A percentile compares a stretch with the other conserved stretches of the same genome.
These are phyloP conservation scores for Tyria jacobaeae DNA, from an alignment of 2,888 invertebrate species.

Conservation along the genomic window DNA sequence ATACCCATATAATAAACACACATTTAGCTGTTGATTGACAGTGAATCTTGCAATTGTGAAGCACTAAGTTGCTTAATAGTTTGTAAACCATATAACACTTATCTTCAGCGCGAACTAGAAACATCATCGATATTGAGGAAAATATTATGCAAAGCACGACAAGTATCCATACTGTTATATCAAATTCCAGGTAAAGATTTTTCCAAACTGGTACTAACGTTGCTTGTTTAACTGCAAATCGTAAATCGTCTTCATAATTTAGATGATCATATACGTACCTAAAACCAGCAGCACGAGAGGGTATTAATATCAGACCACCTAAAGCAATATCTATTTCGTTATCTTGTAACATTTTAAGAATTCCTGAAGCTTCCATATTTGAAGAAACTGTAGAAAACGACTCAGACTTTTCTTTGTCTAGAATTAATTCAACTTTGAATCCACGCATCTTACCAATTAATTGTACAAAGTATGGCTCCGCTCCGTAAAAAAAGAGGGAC, in stretches of 20 bases:
- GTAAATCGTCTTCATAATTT: slow-evolving; percentile 57
- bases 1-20: slow-evolving; percentile 61
- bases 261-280: slow-evolving; percentile 56
- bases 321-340: slow-evolving; percentile 49
- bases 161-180: slow-evolving; percentile 36
- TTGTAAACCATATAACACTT: slow-evolving; percentile 30
- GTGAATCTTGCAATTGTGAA: slow-evolving; percentile 22
- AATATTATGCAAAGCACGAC: slow-evolving; percentile 27
- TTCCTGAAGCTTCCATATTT: slow-evolving; percentile 48
- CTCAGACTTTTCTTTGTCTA: slow-evolving; percentile 34
- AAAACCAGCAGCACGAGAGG: slow-evolving; percentile 50
- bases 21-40: slow-evolving; percentile 16
- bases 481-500: slow-evolving; percentile 38
- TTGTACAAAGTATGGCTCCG: slow-evolving; percentile 56
- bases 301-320: slow-evolving; percentile 51
- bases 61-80: slow-evolving; percentile 25
- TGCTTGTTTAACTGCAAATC: slow-evolving; percentile 59
- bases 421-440: slow-evolving; percentile 59
- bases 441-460: slow-evolving; percentile 57
- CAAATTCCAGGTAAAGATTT: slow-evolving; percentile 52
- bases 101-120: slow-evolving; percentile 25
- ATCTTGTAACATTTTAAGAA: slow-evolving; percentile 35
- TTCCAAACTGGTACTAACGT: slow-evolving; percentile 51
- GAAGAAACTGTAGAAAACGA: slow-evolving; percentile 50
- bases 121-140: slow-evolving; percentile 31